These are phyloP conservation scores for Nomada fabriciana DNA, from an alignment of 2,888 invertebrate genomes.

Conservation along the genomic window DNA sequence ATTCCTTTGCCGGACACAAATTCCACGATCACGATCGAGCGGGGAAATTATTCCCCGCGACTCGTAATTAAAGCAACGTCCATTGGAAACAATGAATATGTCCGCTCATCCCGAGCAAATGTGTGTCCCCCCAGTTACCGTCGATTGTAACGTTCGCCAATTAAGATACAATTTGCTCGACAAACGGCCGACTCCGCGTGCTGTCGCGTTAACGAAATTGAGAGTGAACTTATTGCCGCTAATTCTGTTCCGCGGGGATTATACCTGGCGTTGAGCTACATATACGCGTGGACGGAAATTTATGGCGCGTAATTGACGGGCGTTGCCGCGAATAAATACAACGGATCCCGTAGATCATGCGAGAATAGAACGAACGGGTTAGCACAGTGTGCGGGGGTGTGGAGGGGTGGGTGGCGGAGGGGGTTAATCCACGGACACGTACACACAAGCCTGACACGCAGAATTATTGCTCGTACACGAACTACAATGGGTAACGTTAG, in stretches of 20 bases:
- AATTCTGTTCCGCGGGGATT: conserved; percentile 40
- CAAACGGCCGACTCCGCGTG: conserved; percentile 22
- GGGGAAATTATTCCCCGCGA: conserved; percentile 30
- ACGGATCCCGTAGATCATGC: conserved; percentile 56
- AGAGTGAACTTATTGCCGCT: conserved; percentile 55
- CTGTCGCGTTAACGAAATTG: conserved; percentile 42
- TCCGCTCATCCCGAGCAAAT: not conserved
- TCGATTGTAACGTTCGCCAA: conserved; percentile 35
- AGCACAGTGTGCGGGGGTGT: too few species aligned
- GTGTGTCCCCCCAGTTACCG: not conserved
- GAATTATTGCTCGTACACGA: conserved; percentile 55
- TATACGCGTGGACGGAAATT: conserved; percentile 53
- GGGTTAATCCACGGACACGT: conserved; percentile 48
- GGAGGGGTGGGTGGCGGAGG: not conserved
- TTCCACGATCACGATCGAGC: not conserved
- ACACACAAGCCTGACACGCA: conserved; percentile 40
- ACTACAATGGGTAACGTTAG: conserved; percentile 42
- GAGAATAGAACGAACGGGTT: conserved; percentile 29
- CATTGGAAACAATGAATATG: conserved; percentile 33
- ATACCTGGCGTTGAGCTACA: conserved; percentile 10
- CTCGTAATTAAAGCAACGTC: conserved; percentile 24
- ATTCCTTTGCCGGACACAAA: too few species aligned
- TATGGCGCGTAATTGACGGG: conserved; percentile 51
- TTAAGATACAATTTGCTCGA: conserved; percentile 52
- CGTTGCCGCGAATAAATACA: conserved; percentile 57